Base-by-base conservation (phyloP, 2,888 invertebrate genomes). In the Artemia sinica region DNA sequence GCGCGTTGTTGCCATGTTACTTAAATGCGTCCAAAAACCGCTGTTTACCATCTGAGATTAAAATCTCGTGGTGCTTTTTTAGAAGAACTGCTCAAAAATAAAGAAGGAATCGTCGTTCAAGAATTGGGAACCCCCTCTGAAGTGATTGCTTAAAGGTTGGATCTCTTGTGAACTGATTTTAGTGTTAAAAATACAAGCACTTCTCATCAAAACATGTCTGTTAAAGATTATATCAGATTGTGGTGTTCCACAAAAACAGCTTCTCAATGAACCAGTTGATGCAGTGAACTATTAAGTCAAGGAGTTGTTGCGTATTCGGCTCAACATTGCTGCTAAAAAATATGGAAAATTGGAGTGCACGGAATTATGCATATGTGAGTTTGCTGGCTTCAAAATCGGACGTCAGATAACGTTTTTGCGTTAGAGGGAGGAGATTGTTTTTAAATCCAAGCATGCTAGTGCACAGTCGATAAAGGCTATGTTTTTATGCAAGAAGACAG, bases 331-430 rank as follows among this genome's bases (percentile, higher is more conserved):
- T 6, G 67, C 18, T 9, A n/a, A 51, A 68, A 50, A 41, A 68
- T 11, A 9, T 84, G 69, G 87, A 87, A 3, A 76, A n/a, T n/a
- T n/a, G n/a, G n/a, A 75, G 66, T 81, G 82, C 12, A 81, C 80
- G 72, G 87, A 87, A 79, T 76, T 82, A 52, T 77, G 86, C 67
- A 76, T 84, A 41, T 81, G 87, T 72, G 75, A 79, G 66, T 87
- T 87, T 74, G 79, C 78, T 74, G 79, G 80, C 49, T 85, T 86
- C 74, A 81, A 82, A 75, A 79, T 86, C 49, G 83, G 82, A 72
- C 81, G 86, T 72, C 78, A 79, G 69, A 78, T 87, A 72, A 77
- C 79, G 70, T 81, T 86, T 70, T 80, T 77, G 74, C 80, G 84
- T 41, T 76, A 77, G 28, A 75, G 76, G 73, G 74, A 63, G 73